These are phyloP conservation scores for Triplophysa siluroides DNA, from an alignment of 2,113 vertebrate genomes.

Conservation along the genomic window DNA sequence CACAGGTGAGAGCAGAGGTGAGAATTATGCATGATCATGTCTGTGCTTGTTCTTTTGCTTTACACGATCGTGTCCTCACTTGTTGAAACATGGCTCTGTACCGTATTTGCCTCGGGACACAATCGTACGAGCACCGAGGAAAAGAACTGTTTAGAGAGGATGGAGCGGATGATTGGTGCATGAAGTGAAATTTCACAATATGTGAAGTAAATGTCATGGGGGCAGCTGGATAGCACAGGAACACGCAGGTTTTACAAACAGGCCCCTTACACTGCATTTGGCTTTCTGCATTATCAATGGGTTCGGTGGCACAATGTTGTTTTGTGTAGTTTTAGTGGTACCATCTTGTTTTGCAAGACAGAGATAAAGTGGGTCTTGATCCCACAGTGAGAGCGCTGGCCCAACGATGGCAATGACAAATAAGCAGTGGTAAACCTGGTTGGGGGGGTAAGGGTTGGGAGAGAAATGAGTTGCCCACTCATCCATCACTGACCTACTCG, in stretches of 20 bases:
- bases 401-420: slow-evolving; percentile 84
- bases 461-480: slow-evolving; percentile 74
- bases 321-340: slow-evolving; percentile 61
- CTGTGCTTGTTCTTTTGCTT: slow-evolving; percentile 24
- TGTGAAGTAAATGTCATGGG: slow-evolving; percentile 32
- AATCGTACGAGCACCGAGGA: background rate
- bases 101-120: slow-evolving; percentile 16
- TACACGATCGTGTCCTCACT: background rate
- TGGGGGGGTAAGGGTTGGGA: slow-evolving; percentile 63
- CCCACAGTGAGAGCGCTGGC: slow-evolving; percentile 75
- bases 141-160: slow-evolving; percentile 1
- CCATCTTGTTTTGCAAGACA: slow-evolving; percentile 83
- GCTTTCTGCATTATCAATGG: background rate
- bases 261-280: background rate
- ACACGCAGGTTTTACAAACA: background rate
- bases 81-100: slow-evolving; percentile 19
- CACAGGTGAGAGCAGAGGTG: slow-evolving; percentile 23
- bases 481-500: slow-evolving; percentile 82
- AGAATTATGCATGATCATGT: slow-evolving; percentile 18
- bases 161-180: background rate
- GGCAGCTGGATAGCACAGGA: slow-evolving; percentile 7
- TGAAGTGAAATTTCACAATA: slow-evolving; percentile 13
- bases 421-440: slow-evolving; percentile 78
- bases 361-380: slow-evolving; percentile 79
- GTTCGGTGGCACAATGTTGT: slow-evolving; percentile 23